Percentiles rank a stretch among this genome's conserved stretches.
These are phyloP conservation scores for Ariopsis seemanni DNA, from an alignment of 2,113 vertebrate species.

Conservation along the genomic window DNA sequence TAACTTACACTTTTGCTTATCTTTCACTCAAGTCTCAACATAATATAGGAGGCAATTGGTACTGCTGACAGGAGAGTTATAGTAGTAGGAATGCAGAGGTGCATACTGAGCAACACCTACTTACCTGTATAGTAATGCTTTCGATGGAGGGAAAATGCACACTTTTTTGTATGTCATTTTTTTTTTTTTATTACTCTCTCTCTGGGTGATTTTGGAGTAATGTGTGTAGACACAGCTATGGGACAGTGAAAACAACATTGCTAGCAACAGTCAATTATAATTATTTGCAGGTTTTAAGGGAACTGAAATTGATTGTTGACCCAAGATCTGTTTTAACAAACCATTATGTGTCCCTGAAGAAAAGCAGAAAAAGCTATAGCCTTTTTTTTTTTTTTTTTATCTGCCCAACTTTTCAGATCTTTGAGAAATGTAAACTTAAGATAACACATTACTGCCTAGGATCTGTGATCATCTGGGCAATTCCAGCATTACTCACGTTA, in stretches of 20 bases:
- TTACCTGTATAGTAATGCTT: constrained; percentile 1
- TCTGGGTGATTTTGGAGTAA: neutral
- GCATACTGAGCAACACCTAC: neutral
- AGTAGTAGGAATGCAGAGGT: neutral
- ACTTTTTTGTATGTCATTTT: neutral
- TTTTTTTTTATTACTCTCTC: neutral
- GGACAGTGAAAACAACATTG: neutral
- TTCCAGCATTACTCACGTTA: too few relatives aligned
- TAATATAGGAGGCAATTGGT: neutral
- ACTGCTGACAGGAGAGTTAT: neutral
- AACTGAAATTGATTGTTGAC: neutral
- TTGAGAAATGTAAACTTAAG: too few relatives aligned
- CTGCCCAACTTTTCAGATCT: too few relatives aligned
- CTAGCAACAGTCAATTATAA: neutral
- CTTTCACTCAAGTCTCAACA: neutral
- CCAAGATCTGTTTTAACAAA: neutral
- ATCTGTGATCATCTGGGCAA: too few relatives aligned
- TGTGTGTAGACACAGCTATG: neutral
- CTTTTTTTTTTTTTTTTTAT: neutral
- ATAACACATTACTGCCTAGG: too few relatives aligned
- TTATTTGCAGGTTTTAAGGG: neutral
- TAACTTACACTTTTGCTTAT: neutral
- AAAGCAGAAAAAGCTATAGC: neutral
- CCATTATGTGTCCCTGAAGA: neutral
- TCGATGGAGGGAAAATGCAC: neutral